Base-by-base conservation (phyloP, 2,797 vertebrate genomes). In the Ctenochaetus hawaiiensis region DNA sequence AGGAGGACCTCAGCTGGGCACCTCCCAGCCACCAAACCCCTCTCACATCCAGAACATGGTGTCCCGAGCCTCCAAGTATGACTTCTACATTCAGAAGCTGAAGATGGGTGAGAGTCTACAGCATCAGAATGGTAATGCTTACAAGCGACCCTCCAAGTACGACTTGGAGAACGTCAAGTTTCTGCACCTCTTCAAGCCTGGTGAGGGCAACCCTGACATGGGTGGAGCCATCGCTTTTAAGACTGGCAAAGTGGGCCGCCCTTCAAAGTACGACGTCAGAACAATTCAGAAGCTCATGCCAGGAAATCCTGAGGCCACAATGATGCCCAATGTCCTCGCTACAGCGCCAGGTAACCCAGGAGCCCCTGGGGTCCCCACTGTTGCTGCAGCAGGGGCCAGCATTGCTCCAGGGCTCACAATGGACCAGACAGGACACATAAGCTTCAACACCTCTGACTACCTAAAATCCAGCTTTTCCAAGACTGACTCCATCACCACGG, bases 401-500 rank as follows among this genome's bases (percentile, higher is more conserved):
- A 92, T 94, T 3, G 91, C 92, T 49, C 89, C 94, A 0, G 94
- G 94, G 9, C 86, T 95, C 69, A 91, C 93, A 4, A 90, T 93
- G 86, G 98, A 99, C 86, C 97, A 97, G 71, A 85, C 96, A 0
- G 95, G 96, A 78, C 93, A 97, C 66, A 89, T 98, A 89, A 94
- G 96, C 77, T 99, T 99, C 95, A 97, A 94, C 84, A 92, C 96
- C 56, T 94, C 97, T 0, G 98, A 99, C 84, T 98, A 97, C 94
- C 94, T 99, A 80, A 99, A 99, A 92, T 98, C 98, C 80, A 97
- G 97, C 85, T 99, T 99, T 94, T 99, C 98, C 91, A 99, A 99
- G 94, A 99, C 98, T 52, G 98, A 99, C 95, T 99, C 98, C 92
- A 99, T 99, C 93, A 99, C 98, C 90, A 98, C 98, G 1, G 98